A percentile compares a stretch with the other conserved stretches of the same genome.
phyloP scores from a whole-genome alignment of 2,113 vertebrate species.

The Psophia crepitans region DNA sequence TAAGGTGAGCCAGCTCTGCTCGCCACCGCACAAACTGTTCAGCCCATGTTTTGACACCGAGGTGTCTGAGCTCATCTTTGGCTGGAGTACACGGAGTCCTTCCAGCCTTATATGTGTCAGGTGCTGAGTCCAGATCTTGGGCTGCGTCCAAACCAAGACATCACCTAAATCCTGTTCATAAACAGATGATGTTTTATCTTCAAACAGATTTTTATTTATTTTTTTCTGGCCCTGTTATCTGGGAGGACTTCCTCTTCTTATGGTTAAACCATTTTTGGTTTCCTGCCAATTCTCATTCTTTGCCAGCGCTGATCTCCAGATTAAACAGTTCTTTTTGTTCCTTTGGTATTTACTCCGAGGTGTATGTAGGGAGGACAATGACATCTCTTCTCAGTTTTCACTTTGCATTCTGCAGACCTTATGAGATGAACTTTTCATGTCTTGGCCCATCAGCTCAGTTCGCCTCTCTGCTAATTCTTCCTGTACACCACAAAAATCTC shows the following conservation, averaged over 20 bases:
- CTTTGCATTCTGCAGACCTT: background rate
- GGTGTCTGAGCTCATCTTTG: slow-evolving; percentile 53
- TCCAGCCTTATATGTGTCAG: background rate
- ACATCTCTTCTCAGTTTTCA: background rate
- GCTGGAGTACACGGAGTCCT: background rate
- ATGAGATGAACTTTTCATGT: background rate
- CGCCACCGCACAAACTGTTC: background rate
- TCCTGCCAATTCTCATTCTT: background rate
- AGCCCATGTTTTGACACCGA: background rate
- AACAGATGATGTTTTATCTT: background rate
- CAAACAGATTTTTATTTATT: background rate
- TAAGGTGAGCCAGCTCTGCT: background rate
- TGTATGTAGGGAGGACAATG: background rate
- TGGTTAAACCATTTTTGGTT: background rate
- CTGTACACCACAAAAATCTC: background rate
- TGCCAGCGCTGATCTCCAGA: background rate
- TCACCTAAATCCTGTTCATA: slow-evolving; percentile 3
- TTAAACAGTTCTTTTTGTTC: background rate
- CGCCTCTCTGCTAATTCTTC: background rate
- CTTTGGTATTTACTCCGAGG: background rate
- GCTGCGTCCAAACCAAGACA: background rate
- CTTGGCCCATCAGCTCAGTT: background rate
- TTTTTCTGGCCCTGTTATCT: background rate
- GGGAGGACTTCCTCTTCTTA: background rate
- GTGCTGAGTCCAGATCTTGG: slow-evolving; percentile 21